phyloP scores from a whole-genome alignment of 1,140 invertebrate genomes.

The Eriosoma lanigerum region DNA sequence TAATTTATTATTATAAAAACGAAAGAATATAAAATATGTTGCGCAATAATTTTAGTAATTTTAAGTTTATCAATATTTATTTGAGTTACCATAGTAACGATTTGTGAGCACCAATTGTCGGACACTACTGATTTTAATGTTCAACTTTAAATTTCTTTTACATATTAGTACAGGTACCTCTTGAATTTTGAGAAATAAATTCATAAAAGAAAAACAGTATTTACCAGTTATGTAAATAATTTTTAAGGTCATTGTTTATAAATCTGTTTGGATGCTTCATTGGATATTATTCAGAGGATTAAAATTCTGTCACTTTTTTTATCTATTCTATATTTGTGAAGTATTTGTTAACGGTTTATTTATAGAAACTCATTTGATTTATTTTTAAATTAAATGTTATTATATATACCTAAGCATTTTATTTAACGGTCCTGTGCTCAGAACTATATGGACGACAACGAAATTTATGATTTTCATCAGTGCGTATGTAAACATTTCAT shows the following conservation, averaged over 20 bases:
- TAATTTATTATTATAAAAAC: too few species aligned
- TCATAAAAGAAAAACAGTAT: too few species aligned
- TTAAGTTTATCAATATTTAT: too few species aligned
- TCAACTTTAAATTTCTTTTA: too few species aligned
- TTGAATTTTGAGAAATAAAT: too few species aligned
- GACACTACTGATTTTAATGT: too few species aligned
- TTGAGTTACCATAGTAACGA: too few species aligned
- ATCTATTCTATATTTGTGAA: not conserved
- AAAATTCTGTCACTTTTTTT: not conserved
- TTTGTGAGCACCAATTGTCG: too few species aligned
- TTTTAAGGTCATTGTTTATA: not conserved
- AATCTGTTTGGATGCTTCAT: not conserved
- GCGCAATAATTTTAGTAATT: too few species aligned
- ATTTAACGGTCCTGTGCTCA: not conserved
- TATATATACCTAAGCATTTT: not conserved
- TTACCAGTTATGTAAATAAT: slow-evolving; percentile 10
- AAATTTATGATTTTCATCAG: slow-evolving; percentile 45
- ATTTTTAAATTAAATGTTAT: slow-evolving; percentile 7
- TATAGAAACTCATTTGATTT: slow-evolving; percentile 13
- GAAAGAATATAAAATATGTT: too few species aligned
- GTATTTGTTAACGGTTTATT: slow-evolving; percentile 25
- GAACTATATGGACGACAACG: slow-evolving; percentile 16
- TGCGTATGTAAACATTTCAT: slow-evolving; percentile 41
- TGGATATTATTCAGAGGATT: not conserved
- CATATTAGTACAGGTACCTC: too few species aligned